Percentiles rank a stretch among this genome's conserved stretches.
These are phyloP conservation scores for Nemoura dubitans DNA, from an alignment of 2,888 invertebrate genomes.

Conservation along the genomic window DNA sequence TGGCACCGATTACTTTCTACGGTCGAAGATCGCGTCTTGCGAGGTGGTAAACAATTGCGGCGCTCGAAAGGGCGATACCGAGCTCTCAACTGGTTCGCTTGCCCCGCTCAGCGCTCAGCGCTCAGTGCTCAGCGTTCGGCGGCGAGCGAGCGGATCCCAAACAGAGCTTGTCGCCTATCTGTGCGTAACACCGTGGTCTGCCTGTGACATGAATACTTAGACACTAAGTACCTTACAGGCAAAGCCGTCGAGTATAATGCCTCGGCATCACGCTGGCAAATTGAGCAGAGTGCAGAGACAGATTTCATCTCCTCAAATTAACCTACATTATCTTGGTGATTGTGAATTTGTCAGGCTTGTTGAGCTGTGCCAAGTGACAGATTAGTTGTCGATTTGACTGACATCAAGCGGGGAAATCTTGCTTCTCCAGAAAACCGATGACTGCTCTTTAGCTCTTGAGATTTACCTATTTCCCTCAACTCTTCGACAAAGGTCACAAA, in stretches of 20 bases:
- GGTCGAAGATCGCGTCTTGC: neutral
- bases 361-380: neutral
- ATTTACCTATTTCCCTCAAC: too few relatives aligned
- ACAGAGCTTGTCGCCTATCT: constrained; percentile 39
- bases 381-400: neutral
- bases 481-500: too few relatives aligned
- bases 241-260: neutral
- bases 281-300: neutral
- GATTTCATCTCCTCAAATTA: neutral
- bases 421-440: neutral
- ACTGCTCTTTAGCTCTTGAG: too few relatives aligned
- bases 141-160: neutral
- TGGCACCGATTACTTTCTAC: neutral
- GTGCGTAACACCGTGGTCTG: constrained; percentile 7
- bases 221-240: neutral
- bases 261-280: neutral
- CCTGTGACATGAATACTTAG: constrained; percentile 30
- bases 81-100: neutral
- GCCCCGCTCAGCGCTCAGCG: neutral
- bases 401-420: neutral
- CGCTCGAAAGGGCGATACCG: neutral
- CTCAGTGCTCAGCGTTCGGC: too few relatives aligned
- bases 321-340: neutral
- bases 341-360: neutral
- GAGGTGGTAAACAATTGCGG: neutral